These are phyloP conservation scores for Melanaphis sacchari DNA, from an alignment of 1,140 invertebrate species.

Conservation along the genomic window DNA sequence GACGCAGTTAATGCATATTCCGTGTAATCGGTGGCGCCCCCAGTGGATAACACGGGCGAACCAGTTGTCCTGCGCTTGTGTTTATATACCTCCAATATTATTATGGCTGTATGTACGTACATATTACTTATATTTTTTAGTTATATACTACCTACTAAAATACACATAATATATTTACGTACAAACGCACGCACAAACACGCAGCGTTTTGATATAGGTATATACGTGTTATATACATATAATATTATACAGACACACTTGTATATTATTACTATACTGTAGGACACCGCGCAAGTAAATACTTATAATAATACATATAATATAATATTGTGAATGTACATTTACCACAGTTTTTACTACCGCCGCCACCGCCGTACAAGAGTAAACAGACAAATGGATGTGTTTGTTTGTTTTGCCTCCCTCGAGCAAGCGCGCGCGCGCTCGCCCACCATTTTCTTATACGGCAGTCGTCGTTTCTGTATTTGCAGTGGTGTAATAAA, in stretches of 20 bases:
- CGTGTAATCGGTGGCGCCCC: slow-evolving; percentile 57
- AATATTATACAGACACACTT: background rate
- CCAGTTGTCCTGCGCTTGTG: slow-evolving; percentile 26
- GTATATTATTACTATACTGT: background rate
- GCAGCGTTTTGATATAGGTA: background rate
- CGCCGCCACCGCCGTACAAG: background rate
- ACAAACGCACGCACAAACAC: background rate
- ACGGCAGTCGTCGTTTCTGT: background rate
- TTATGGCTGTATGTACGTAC: background rate
- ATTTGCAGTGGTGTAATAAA: background rate
- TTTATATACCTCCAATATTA: background rate
- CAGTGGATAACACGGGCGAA: slow-evolving; percentile 39
- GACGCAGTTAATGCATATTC: slow-evolving; percentile 56
- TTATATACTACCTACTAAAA: background rate
- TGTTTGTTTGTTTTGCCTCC: slow-evolving; percentile 43
- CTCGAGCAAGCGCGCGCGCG: background rate
- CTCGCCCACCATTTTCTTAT: background rate
- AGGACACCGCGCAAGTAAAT: background rate
- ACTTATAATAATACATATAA: background rate
- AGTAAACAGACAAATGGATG: slow-evolving; percentile 32
- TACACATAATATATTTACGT: background rate
- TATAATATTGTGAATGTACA: background rate
- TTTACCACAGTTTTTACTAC: slow-evolving; percentile 39
- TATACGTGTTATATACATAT: no score
- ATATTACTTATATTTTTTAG: background rate